phyloP scores from a whole-genome alignment of 2,797 vertebrate species.

The Gadopsis marmoratus region DNA sequence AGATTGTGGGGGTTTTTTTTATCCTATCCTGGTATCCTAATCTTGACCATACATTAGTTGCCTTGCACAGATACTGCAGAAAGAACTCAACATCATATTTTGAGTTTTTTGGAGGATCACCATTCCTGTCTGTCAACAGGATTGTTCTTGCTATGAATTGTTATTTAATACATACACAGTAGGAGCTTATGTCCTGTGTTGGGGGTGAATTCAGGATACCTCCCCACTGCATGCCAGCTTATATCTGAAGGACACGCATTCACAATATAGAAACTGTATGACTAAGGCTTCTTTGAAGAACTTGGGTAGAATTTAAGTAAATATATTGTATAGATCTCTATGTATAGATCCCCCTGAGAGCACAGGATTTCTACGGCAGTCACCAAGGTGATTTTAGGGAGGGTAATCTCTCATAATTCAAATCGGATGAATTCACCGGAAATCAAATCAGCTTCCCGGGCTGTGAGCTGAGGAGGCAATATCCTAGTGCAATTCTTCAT shows the following conservation, averaged over 20 bases:
- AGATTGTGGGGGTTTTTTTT: not conserved
- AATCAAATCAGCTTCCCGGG: conserved; percentile 84
- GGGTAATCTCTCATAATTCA: conserved; percentile 83
- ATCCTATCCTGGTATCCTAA: not conserved
- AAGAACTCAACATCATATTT: not conserved
- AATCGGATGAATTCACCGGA: conserved; percentile 81
- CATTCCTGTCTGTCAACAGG: not conserved
- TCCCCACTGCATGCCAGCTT: not conserved
- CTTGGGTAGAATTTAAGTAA: conserved; percentile 36
- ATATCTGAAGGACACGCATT: conserved; percentile 23
- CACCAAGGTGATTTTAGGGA: conserved; percentile 78
- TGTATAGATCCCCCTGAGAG: conserved; percentile 48
- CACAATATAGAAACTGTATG: not conserved
- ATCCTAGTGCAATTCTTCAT: conserved; percentile 83
- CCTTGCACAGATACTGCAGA: not conserved
- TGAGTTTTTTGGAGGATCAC: not conserved
- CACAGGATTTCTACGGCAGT: conserved; percentile 46
- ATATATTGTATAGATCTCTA: conserved; percentile 23
- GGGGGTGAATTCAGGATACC: not conserved
- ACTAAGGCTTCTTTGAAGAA: conserved; percentile 31
- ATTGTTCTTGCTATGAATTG: not conserved
- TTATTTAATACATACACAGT: not conserved
- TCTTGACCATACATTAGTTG: not conserved
- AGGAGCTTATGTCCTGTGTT: not conserved
- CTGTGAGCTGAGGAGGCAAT: conserved; percentile 81